Conservation (phyloP, 2,113 vertebrate species). For the Pelvicachromis taeniatus region DNA sequence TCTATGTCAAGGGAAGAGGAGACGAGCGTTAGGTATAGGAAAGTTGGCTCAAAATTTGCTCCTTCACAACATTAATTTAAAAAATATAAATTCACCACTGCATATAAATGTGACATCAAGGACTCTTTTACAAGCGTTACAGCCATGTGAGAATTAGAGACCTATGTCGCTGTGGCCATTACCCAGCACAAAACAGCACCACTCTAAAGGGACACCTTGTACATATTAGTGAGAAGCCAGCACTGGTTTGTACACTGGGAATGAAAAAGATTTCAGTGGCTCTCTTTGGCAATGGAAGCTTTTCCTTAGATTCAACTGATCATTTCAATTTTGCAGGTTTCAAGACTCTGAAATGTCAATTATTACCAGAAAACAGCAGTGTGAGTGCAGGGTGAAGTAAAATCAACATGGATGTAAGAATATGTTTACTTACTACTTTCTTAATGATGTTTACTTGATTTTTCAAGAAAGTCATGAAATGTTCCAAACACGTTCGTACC, state of each 20-base stretch:
- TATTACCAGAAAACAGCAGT: neutral
- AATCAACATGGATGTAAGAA: neutral
- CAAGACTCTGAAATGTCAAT: neutral
- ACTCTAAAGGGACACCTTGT: neutral
- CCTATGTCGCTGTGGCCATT: neutral
- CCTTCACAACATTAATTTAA: too few species aligned
- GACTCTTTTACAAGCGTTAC: neutral
- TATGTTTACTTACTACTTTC: neutral
- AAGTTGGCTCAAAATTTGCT: neutral
- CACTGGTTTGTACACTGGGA: neutral
- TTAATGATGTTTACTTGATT: neutral
- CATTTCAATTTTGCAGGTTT: neutral
- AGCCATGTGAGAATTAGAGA: neutral
- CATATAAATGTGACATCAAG: neutral
- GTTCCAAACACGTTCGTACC: neutral
- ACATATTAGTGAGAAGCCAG: neutral
- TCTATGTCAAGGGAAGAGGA: neutral
- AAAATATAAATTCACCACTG: neutral
- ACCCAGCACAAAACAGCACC: neutral
- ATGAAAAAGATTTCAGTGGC: neutral
- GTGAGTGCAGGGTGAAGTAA: neutral
- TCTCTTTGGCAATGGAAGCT: neutral
- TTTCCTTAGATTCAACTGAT: neutral
- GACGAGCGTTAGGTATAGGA: neutral
- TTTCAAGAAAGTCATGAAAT: too few species aligned